Base-by-base conservation (phyloP, 1,140 invertebrate genomes). In the Ruditapes philippinarum region DNA sequence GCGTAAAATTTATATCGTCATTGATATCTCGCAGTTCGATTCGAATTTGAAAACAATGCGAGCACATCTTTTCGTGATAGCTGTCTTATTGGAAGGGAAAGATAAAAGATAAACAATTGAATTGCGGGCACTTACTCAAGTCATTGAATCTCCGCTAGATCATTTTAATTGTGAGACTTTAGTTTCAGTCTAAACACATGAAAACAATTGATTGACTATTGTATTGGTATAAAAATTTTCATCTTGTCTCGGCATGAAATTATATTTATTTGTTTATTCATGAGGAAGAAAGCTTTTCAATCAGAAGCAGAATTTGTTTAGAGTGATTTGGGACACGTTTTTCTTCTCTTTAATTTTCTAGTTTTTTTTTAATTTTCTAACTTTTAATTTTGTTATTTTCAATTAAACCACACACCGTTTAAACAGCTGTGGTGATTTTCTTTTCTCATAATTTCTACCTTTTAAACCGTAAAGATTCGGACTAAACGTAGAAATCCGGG, bases 1-100 rank as follows among this genome's bases (percentile, higher is more conserved):
- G 82, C 82, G 82, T 84, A 84, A 84, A 73, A 84, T 84, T 84
- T 84, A 84, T 84, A 84, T 84, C 82, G 68, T 65, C 28, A 84
- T 74, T 84, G 82, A 74, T 84, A 83, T 83, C 82, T 36, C 14
- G 33, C 19, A 33, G 82, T 84, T 84, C 40, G 45, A 84, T 84
- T 84, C 62, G 65, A 84, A 84, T 84, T 84, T 73, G 82, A 84
- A 84, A 84, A 84, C 82, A 84, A 84, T 84, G 38, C 22, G 45
- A 54, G 40, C 82, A 70, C 62, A 78, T 73, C 68, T 73, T 74
- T 73, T 73, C 82, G 62, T 84, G 68, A 84, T 84, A 84, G 82
- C 60, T 84, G 74, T 78, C 74, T 36, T 78, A 54, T 78, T 78
- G 74, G 74, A 78, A 78, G 45, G 28, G 74, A 84, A 70, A 70